phyloP scores from a whole-genome alignment of 2,113 vertebrate genomes.

The Scopus umbretta region DNA sequence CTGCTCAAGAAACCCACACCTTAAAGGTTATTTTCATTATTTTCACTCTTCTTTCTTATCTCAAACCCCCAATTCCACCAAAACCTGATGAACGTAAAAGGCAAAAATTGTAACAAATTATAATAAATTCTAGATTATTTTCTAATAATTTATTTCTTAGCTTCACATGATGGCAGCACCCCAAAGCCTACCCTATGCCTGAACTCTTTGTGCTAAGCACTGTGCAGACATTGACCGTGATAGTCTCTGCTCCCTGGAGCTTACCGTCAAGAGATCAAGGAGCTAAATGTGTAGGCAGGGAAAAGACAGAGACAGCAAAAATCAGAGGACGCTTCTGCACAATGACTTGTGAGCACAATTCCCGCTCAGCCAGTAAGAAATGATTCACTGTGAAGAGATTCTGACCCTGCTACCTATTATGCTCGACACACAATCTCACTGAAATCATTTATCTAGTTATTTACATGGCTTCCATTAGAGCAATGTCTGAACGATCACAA shows the following conservation, averaged over 20 bases:
- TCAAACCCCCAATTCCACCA: background rate
- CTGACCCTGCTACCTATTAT: slow-evolving; percentile 10
- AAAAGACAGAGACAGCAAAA: slow-evolving; percentile 3
- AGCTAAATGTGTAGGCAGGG: background rate
- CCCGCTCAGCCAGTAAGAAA: slow-evolving; percentile 4
- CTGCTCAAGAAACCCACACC: background rate
- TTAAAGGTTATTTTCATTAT: background rate
- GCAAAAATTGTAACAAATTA: background rate
- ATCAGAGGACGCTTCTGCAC: background rate
- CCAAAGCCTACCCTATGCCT: background rate
- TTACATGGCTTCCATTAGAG: slow-evolving; percentile 22
- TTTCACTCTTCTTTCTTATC: background rate
- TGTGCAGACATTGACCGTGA: background rate
- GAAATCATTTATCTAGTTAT: slow-evolving; percentile 21
- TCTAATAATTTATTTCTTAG: background rate
- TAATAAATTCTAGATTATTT: background rate
- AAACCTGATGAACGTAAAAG: background rate
- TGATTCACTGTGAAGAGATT: background rate
- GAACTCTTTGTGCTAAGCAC: background rate
- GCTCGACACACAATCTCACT: background rate
- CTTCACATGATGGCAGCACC: background rate
- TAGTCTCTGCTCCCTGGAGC: background rate
- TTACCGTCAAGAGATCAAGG: background rate
- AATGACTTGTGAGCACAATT: background rate
- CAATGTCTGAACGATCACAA: background rate